phyloP scores from a whole-genome alignment of 1,140 invertebrate species.

The Drosophila pruinosa region DNA sequence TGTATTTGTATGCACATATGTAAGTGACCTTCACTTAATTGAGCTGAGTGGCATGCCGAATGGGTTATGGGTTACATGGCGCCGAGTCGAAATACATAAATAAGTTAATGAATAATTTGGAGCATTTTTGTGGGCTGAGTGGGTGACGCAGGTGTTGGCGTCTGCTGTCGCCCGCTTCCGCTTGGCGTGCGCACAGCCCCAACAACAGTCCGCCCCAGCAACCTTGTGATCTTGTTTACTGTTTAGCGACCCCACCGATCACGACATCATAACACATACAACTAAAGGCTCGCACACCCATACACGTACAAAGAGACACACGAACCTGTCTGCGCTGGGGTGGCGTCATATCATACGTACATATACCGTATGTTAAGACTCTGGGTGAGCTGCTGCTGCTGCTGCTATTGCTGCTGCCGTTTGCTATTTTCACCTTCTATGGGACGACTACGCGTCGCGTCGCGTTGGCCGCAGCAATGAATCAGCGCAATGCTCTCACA shows the following conservation, averaged over 20 bases:
- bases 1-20: background rate
- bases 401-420: conserved; percentile 25
- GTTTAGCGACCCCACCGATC: conserved; percentile 73
- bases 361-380: conserved; percentile 38
- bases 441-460: conserved; percentile 53
- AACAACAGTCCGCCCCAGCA: conserved; percentile 25
- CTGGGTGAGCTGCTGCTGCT: conserved; percentile 27
- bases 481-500: conserved; percentile 51
- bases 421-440: conserved; percentile 79
- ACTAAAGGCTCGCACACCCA: conserved; percentile 1
- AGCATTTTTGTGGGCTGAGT: conserved; percentile 24
- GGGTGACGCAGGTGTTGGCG: conserved; percentile 46
- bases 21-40: conserved; percentile 72
- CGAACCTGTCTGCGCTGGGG: conserved; percentile 70
- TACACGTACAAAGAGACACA: conserved; percentile 9
- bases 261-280: conserved; percentile 41
- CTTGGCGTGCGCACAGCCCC: conserved; percentile 74
- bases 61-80: conserved; percentile 44
- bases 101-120: conserved; percentile 31
- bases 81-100: conserved; percentile 4
- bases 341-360: conserved; percentile 67
- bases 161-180: conserved; percentile 66
- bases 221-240: conserved; percentile 81
- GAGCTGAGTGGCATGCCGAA: conserved; percentile 37
- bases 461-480: conserved; percentile 71